Evolutionary conservation across 1,140 invertebrate genomes (phyloP).

Genomic region (Ips typographus): DNA sequence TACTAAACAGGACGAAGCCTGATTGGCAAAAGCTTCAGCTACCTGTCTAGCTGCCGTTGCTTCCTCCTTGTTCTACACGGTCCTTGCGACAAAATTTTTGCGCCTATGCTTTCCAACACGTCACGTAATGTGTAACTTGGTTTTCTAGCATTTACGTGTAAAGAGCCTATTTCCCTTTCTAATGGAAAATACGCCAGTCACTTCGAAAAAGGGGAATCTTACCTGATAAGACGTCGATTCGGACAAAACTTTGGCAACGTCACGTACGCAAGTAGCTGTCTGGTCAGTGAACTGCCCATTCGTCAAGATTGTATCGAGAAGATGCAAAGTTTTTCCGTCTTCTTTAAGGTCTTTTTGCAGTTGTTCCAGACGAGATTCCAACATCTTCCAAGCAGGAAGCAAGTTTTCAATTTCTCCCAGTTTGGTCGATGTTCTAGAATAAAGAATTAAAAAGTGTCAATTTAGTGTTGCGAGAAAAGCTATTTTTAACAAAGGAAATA

Average conservation of each 20-base stretch:
- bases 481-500: conserved; percentile 36
- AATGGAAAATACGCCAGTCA: background rate
- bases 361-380: conserved; percentile 63
- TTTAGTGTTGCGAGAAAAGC: conserved; percentile 22
- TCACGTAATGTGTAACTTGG: conserved; percentile 24
- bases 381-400: conserved; percentile 63
- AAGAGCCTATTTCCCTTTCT: background rate
- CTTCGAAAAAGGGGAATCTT: conserved; percentile 3
- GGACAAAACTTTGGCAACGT: conserved; percentile 68
- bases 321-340: conserved; percentile 64
- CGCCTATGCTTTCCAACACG: conserved; percentile 18
- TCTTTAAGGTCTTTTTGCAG: conserved; percentile 63
- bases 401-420: conserved; percentile 46
- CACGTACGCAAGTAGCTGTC: conserved; percentile 63
- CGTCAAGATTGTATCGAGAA: conserved; percentile 63
- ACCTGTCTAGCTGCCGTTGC: conserved; percentile 25
- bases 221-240: conserved; percentile 54
- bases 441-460: background rate
- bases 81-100: conserved; percentile 20
- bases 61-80: conserved; percentile 29
- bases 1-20: conserved; percentile 46
- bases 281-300: conserved; percentile 62
- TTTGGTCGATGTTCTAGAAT: conserved; percentile 44
- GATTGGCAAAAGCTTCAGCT: conserved; percentile 35
- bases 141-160: conserved; percentile 16